Conservation (phyloP, 2,888 invertebrate species). For the Orthosia gothica region DNA sequence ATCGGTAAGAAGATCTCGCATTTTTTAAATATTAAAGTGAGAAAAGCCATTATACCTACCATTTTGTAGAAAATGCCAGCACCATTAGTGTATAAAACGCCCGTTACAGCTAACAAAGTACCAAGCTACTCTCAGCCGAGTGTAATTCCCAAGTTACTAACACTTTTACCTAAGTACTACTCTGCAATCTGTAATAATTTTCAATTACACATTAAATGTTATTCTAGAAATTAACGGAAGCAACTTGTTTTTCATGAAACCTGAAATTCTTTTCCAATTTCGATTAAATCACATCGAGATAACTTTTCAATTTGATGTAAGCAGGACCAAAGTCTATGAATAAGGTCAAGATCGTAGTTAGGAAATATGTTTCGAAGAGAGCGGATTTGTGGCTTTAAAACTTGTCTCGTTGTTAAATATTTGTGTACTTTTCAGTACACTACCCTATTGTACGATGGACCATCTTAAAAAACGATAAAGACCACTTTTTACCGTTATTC, state of each 20-base stretch:
- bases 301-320: slow-evolving; percentile 27
- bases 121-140: slow-evolving; percentile 36
- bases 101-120: slow-evolving; percentile 51
- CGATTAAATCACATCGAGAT: slow-evolving; percentile 44
- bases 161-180: slow-evolving; percentile 52
- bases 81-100: slow-evolving; percentile 53
- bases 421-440: too few species aligned
- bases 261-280: slow-evolving; percentile 44
- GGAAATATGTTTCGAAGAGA: slow-evolving; percentile 23
- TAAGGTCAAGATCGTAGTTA: slow-evolving; percentile 29
- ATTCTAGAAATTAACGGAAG: slow-evolving; percentile 20
- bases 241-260: slow-evolving; percentile 3
- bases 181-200: slow-evolving; percentile 52
- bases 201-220: slow-evolving; percentile 16
- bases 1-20: slow-evolving; percentile 25
- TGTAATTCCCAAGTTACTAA: slow-evolving; percentile 51
- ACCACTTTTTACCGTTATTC: too few species aligned
- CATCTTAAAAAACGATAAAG: too few species aligned
- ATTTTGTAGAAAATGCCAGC: slow-evolving; percentile 52
- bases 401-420: slow-evolving; percentile 25
- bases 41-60: slow-evolving; percentile 38
- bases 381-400: slow-evolving; percentile 21
- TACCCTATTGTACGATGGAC: too few species aligned
- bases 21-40: slow-evolving; percentile 42
- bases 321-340: slow-evolving; percentile 43